phyloP scores from a whole-genome alignment of 2,888 invertebrate species.

The Drosophila diplacantha region DNA sequence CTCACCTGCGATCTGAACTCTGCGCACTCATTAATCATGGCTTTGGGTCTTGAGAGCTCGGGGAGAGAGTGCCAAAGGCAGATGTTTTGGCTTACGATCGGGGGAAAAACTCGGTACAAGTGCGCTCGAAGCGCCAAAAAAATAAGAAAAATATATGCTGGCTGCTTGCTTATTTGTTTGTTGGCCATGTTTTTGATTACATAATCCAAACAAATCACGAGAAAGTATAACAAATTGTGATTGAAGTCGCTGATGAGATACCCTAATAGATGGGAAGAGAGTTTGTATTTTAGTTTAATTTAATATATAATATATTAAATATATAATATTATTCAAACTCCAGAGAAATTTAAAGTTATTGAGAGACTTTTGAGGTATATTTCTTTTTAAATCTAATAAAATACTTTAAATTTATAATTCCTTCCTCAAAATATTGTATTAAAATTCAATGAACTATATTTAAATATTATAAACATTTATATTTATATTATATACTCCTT shows the following conservation, averaged over 20 bases:
- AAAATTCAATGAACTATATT: not conserved
- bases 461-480: not conserved
- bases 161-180: conserved; percentile 30
- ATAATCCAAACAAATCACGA: conserved; percentile 54
- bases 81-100: conserved; percentile 29
- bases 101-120: conserved; percentile 54
- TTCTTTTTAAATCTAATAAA: no score
- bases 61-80: conserved; percentile 26
- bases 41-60: conserved; percentile 17
- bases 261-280: not conserved
- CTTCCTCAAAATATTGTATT: not conserved
- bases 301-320: no score
- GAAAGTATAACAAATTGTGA: conserved; percentile 48
- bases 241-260: conserved; percentile 22
- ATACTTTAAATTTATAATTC: not conserved
- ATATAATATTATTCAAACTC: accelerated
- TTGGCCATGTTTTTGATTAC: conserved; percentile 36
- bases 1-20: conserved; percentile 32
- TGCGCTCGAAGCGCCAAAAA: conserved; percentile 59
- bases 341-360: accelerated
- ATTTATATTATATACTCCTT: not conserved
- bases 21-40: conserved; percentile 38
- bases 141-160: conserved; percentile 52
- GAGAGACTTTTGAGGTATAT: no score
- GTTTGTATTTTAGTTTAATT: not conserved